Evolutionary conservation across 2,888 invertebrate genomes (phyloP).

Genomic region (Leptopilina drosophilae): DNA sequence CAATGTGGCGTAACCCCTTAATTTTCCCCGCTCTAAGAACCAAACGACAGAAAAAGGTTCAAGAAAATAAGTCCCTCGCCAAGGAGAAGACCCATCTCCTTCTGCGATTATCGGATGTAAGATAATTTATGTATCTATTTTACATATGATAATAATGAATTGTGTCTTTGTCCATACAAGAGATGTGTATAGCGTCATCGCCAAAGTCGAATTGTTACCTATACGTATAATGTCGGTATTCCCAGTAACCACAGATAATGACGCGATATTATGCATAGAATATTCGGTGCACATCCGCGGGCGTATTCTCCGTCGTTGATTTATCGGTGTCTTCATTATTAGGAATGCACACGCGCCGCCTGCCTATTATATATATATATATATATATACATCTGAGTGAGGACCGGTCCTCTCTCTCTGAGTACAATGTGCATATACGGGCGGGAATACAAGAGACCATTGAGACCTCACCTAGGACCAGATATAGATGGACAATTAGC

Average conservation of each 20-base stretch:
- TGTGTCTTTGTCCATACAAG: too few relatives aligned
- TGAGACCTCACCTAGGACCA: constrained; percentile 74
- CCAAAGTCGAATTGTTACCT: constrained; percentile 17
- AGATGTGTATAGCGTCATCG: neutral
- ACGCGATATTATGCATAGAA: constrained; percentile 77
- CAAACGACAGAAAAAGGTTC: too few relatives aligned
- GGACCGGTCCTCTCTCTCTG: constrained; percentile 56
- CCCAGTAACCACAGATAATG: constrained; percentile 70
- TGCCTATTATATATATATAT: constrained; percentile 66
- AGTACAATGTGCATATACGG: constrained; percentile 70
- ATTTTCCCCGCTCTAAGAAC: too few relatives aligned
- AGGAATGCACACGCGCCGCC: constrained; percentile 75
- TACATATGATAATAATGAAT: too few relatives aligned
- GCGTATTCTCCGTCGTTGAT: constrained; percentile 76
- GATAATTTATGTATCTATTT: too few relatives aligned
- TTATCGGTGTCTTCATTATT: constrained; percentile 78
- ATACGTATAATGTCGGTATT: constrained; percentile 5
- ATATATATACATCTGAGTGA: constrained; percentile 55
- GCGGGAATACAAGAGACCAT: constrained; percentile 71
- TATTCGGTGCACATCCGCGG: constrained; percentile 76
- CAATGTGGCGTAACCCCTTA: too few relatives aligned
- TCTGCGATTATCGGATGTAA: neutral
- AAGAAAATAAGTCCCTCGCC: too few relatives aligned
- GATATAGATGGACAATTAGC: constrained; percentile 76
- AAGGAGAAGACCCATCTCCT: neutral